Evolutionary conservation across 2,797 vertebrate genomes (phyloP).

Genomic region (Melopsittacus undulatus): DNA sequence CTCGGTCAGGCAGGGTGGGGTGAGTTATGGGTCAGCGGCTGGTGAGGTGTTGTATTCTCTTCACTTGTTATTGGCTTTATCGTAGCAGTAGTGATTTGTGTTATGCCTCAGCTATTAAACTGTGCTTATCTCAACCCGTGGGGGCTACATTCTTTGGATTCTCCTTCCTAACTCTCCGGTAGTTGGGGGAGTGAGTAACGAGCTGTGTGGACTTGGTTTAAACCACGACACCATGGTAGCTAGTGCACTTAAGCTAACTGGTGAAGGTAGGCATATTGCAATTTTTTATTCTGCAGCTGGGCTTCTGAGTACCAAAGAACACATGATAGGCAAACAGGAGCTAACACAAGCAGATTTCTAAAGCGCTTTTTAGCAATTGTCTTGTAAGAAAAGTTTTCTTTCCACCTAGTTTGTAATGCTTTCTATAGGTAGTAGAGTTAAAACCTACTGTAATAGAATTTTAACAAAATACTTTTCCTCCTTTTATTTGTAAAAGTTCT

Average conservation of each 20-base stretch:
- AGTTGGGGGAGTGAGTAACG: too few species aligned
- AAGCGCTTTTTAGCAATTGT: not conserved
- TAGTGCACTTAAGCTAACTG: constrained; percentile 39
- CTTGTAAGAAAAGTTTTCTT: not conserved
- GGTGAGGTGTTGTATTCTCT: too few species aligned
- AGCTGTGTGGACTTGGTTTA: too few species aligned
- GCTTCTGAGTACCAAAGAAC: not conserved
- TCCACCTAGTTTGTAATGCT: not conserved
- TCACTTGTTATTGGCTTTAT: too few species aligned
- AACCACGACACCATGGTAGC: too few species aligned
- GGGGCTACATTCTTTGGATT: too few species aligned
- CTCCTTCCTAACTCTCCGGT: too few species aligned
- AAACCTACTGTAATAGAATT: not conserved
- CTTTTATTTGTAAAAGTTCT: not conserved
- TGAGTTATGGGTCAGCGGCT: too few species aligned
- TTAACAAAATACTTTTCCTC: not conserved
- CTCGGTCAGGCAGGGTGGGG: too few species aligned
- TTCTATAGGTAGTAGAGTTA: not conserved
- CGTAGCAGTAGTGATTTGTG: too few species aligned
- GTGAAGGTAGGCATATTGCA: constrained; percentile 60
- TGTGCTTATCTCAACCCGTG: too few species aligned
- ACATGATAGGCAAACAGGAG: constrained; percentile 14
- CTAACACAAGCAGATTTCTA: not conserved
- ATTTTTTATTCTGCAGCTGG: constrained; percentile 18
- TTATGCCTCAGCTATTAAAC: too few species aligned